Percentiles rank a stretch among this genome's conserved stretches.
Conservation (phyloP, 2,888 invertebrate genomes). For the Eristalis pertinax region DNA sequence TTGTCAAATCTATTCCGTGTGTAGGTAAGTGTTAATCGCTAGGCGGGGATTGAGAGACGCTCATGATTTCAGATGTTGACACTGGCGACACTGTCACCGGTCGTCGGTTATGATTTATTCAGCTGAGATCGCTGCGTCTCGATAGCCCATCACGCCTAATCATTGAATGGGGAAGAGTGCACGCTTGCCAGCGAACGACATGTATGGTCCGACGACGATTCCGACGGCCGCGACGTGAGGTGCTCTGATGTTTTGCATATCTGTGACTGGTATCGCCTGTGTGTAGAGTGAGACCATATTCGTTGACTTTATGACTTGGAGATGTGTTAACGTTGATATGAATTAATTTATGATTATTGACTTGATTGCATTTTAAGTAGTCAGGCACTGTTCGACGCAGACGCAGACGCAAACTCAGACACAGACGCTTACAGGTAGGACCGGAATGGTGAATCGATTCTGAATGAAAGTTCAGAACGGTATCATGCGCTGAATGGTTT, state of each 20-base stretch:
- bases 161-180: constrained; percentile 42
- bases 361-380: constrained; percentile 72
- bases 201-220: background rate
- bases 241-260: constrained; percentile 62
- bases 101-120: constrained; percentile 72
- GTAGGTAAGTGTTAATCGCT: constrained; percentile 72
- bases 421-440: constrained; percentile 25
- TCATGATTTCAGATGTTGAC: constrained; percentile 69
- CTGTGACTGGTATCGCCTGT: constrained; percentile 64
- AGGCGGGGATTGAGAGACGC: constrained; percentile 68
- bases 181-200: constrained; percentile 22
- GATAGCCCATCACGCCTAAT: constrained; percentile 54
- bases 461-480: background rate
- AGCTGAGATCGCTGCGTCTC: constrained; percentile 64
- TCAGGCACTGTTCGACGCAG: constrained; percentile 14
- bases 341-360: constrained; percentile 69
- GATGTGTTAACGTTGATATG: constrained; percentile 61
- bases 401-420: background rate
- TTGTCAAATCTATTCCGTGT: constrained; percentile 66
- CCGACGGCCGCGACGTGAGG: constrained; percentile 6
- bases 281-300: constrained; percentile 38
- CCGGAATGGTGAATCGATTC: background rate
- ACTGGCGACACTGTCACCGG: constrained; percentile 72
- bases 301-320: constrained; percentile 56
- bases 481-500: background rate